phyloP scores from a whole-genome alignment of 2,888 invertebrate genomes.

The Diabrotica balteata region DNA sequence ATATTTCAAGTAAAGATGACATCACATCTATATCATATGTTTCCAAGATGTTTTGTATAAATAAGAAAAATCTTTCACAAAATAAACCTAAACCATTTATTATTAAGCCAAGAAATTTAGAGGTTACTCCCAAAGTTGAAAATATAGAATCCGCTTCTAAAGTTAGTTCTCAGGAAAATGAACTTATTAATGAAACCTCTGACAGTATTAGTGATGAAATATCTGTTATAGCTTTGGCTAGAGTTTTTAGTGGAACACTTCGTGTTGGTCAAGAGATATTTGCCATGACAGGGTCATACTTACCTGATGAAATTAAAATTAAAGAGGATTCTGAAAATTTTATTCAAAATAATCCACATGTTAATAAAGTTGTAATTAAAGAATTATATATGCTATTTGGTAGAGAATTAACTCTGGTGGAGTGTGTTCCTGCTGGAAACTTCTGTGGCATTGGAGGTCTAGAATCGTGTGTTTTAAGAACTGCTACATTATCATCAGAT shows the following conservation, averaged over 20 bases:
- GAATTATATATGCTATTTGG: constrained; percentile 93
- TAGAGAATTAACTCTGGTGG: constrained; percentile 81
- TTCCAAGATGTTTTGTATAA: constrained; percentile 91
- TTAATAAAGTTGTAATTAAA: constrained; percentile 71
- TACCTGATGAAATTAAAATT: constrained; percentile 65
- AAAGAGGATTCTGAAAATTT: constrained; percentile 31
- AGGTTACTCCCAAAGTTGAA: constrained; percentile 14
- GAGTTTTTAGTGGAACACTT: constrained; percentile 89
- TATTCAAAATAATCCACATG: constrained; percentile 43
- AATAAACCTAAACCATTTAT: constrained; percentile 79
- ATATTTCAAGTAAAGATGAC: constrained; percentile 58
- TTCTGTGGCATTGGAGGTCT: constrained; percentile 89
- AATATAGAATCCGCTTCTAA: background rate
- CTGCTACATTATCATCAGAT: constrained; percentile 85
- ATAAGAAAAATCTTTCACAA: constrained; percentile 77
- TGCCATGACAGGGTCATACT: constrained; percentile 87
- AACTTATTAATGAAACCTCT: constrained; percentile 37
- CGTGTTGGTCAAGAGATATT: constrained; percentile 79
- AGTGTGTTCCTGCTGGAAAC: constrained; percentile 87
- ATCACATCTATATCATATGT: constrained; percentile 77
- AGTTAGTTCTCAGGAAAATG: constrained; percentile 37
- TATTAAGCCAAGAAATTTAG: constrained; percentile 61
- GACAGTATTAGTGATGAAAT: constrained; percentile 59
- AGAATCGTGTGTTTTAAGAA: constrained; percentile 84
- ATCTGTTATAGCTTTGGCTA: constrained; percentile 88